phyloP scores from a whole-genome alignment of 2,888 invertebrate genomes.

The Brachypalpus laphriformis region DNA sequence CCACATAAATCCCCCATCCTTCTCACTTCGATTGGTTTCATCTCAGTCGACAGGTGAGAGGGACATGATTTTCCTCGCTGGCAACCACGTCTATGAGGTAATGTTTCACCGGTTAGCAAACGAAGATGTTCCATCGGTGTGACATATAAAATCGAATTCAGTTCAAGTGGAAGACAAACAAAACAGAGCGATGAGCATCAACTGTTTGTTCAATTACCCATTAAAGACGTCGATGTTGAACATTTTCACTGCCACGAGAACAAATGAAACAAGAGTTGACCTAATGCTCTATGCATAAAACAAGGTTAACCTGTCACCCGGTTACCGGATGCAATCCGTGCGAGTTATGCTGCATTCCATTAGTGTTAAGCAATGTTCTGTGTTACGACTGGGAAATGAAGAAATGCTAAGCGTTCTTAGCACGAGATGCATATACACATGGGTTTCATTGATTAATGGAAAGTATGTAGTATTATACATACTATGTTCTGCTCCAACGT shows the following conservation, averaged over 20 bases:
- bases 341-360: neutral
- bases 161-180: constrained; percentile 18
- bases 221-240: constrained; percentile 60
- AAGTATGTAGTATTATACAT: too few species aligned
- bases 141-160: constrained; percentile 47
- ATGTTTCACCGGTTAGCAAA: constrained; percentile 35
- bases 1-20: neutral
- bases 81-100: neutral
- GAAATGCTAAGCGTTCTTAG: too few species aligned
- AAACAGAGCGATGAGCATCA: constrained; percentile 26
- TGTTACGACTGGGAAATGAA: neutral
- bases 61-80: constrained; percentile 21
- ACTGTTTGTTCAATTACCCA: constrained; percentile 63
- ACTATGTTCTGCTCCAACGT: too few species aligned
- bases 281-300: constrained; percentile 38
- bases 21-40: constrained; percentile 35
- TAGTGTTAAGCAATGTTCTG: neutral
- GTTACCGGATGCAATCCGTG: neutral
- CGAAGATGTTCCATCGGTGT: constrained; percentile 58
- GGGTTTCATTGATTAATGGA: too few species aligned
- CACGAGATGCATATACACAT: too few species aligned
- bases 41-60: constrained; percentile 27
- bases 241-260: constrained; percentile 30
- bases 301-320: constrained; percentile 44
- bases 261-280: constrained; percentile 56